phyloP scores from a whole-genome alignment of 1,140 invertebrate genomes.

The Magallana gigas region DNA sequence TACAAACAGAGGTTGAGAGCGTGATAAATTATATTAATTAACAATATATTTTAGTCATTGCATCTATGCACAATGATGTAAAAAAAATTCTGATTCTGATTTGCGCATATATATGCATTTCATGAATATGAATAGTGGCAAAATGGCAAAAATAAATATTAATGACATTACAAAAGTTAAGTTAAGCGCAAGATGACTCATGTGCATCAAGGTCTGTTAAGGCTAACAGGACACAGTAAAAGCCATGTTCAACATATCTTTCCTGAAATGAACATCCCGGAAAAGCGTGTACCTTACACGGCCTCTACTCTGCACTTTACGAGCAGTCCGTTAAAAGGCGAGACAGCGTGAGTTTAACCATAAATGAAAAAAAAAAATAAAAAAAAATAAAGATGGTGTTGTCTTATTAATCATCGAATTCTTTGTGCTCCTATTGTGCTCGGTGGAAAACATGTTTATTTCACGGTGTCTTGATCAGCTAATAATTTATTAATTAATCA shows the following conservation, averaged over 20 bases:
- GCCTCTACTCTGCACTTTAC: background rate
- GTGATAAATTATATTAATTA: background rate
- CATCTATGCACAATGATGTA: background rate
- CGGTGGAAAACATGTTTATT: background rate
- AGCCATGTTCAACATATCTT: constrained; percentile 27
- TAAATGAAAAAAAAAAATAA: background rate
- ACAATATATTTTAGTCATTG: background rate
- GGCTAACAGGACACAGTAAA: background rate
- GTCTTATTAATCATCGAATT: background rate
- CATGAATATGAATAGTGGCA: background rate
- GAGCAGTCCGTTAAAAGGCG: background rate
- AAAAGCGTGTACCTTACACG: constrained; percentile 33
- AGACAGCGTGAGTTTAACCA: background rate
- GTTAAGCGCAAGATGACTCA: constrained; percentile 14
- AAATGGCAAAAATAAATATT: constrained; percentile 18
- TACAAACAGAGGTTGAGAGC: background rate
- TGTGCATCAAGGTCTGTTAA: background rate
- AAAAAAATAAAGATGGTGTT: background rate
- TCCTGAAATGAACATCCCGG: constrained; percentile 34
- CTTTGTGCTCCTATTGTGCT: background rate
- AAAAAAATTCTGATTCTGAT: background rate
- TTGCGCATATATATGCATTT: constrained; percentile 30
- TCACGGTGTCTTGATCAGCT: background rate
- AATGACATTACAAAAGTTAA: constrained; percentile 18
- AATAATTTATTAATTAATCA: no score